A percentile compares a stretch with the other conserved stretches of the same genome.
These are phyloP conservation scores for Drosophila quinaria DNA, from an alignment of 2,888 invertebrate species.

Conservation along the genomic window DNA sequence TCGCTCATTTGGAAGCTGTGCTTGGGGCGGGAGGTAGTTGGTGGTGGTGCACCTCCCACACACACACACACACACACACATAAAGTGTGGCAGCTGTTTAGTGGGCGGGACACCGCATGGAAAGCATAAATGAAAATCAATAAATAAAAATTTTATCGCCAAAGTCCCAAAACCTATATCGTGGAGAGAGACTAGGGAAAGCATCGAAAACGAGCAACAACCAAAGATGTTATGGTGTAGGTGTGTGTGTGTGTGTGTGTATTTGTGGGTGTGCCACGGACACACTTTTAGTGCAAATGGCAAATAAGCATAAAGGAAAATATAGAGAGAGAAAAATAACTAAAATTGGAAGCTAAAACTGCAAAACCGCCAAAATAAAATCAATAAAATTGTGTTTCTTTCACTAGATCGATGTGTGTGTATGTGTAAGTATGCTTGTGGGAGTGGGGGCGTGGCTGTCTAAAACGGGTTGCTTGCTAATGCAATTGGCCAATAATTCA, in stretches of 20 bases:
- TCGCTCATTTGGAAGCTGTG: slow-evolving; percentile 25
- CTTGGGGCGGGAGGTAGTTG: neutral
- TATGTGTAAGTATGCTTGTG: neutral
- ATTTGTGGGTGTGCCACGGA: slow-evolving; percentile 8
- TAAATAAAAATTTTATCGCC: slow-evolving; percentile 74
- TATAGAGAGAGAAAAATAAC: slow-evolving; percentile 19
- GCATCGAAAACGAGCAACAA: slow-evolving; percentile 6
- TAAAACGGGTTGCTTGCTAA: slow-evolving; percentile 51
- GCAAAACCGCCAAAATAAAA: slow-evolving; percentile 62
- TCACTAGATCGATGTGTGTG: neutral
- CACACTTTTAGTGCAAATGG: slow-evolving; percentile 37
- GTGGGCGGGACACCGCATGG: slow-evolving; percentile 58
- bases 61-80: slow-evolving; percentile 33
- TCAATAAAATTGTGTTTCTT: slow-evolving; percentile 60
- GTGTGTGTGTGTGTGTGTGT: slow-evolving; percentile 3
- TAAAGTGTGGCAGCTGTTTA: slow-evolving; percentile 73
- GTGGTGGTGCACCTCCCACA: neutral
- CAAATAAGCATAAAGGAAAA: slow-evolving; percentile 35
- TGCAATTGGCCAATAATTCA: slow-evolving; percentile 77
- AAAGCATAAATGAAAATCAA: slow-evolving; percentile 76
- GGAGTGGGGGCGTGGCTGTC: slow-evolving; percentile 18
- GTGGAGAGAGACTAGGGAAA: neutral
- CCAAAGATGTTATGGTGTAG: neutral
- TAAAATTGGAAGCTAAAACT: slow-evolving; percentile 45
- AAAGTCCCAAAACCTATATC: slow-evolving; percentile 34